phyloP scores from a whole-genome alignment of 53 echinoderm and acorn worm genomes.

The Henricia sp. region DNA sequence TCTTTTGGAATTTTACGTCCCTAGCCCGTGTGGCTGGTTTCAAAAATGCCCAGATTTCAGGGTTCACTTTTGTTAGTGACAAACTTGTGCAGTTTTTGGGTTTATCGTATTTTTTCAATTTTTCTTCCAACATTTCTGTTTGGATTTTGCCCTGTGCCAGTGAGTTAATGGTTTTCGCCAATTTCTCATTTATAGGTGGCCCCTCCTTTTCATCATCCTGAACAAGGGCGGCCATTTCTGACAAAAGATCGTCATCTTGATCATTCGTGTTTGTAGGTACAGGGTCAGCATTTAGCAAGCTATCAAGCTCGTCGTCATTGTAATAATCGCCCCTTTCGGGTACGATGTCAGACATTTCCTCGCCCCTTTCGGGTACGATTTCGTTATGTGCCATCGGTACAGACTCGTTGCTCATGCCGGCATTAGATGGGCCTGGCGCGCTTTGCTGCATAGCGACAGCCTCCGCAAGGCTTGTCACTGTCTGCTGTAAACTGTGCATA shows the following conservation, averaged over 20 bases:
- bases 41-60: background rate
- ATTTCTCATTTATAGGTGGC: background rate
- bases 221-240: background rate
- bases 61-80: background rate
- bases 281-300: background rate
- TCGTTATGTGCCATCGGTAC: background rate
- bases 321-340: conserved; percentile 1
- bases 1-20: conserved; percentile 1
- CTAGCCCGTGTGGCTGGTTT: background rate
- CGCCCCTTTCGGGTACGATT: background rate
- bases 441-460: background rate
- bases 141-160: background rate
- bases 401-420: background rate
- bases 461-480: background rate
- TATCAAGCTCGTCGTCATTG: background rate
- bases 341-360: background rate
- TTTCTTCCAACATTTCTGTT: background rate
- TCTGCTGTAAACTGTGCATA: background rate
- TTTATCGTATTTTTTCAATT: background rate
- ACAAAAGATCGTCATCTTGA: background rate
- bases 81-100: background rate
- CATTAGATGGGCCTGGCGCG: background rate
- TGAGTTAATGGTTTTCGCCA: background rate
- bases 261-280: background rate
- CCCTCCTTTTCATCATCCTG: background rate